These are phyloP conservation scores for Cyphomyrus discorhynchus DNA, from an alignment of 2,113 vertebrate species.

Conservation along the genomic window DNA sequence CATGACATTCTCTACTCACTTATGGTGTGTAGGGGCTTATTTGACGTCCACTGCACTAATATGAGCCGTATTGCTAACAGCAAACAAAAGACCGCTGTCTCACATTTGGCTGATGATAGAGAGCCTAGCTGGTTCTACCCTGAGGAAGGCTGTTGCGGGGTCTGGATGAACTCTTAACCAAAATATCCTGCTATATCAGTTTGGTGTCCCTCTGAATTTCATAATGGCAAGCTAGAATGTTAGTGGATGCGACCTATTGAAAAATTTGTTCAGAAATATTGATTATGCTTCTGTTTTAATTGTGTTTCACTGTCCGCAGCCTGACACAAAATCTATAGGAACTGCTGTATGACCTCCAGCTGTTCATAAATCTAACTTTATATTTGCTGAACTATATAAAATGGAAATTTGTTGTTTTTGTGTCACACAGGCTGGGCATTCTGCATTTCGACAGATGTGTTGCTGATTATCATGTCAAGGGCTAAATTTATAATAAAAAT, in stretches of 20 bases:
- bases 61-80: neutral
- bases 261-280: neutral
- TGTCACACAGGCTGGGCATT: neutral
- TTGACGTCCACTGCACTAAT: neutral
- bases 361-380: neutral
- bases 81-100: neutral
- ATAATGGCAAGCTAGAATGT: neutral
- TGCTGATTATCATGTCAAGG: neutral
- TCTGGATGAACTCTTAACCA: neutral
- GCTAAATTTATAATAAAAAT: neutral
- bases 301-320: neutral
- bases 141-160: neutral
- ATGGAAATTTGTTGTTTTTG: neutral
- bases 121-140: too few species aligned
- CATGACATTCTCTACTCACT: neutral
- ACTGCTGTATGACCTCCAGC: neutral
- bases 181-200: neutral
- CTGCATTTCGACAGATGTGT: neutral
- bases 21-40: neutral
- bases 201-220: neutral
- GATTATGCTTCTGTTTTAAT: neutral
- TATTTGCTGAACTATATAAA: neutral
- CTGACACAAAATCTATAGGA: conserved; percentile 1
- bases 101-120: neutral
- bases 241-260: conserved; percentile 2